Base-by-base conservation (phyloP, 2,888 invertebrate species). In the Tribolium freemani region DNA sequence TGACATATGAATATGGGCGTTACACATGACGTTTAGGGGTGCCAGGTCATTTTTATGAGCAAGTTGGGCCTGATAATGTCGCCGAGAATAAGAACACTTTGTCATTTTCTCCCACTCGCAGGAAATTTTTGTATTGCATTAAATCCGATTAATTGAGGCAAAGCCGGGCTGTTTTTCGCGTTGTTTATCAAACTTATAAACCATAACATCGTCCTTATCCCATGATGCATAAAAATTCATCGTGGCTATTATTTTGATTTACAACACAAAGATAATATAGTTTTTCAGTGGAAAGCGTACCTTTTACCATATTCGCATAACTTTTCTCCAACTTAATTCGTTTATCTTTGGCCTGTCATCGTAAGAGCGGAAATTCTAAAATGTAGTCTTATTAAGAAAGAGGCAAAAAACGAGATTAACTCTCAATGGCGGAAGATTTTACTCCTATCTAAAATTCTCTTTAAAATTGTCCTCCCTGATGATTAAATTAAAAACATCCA, bases 1-100 rank as follows among this genome's bases (percentile, higher is more conserved):
- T 82, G 82, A 82, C 81, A 81, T 82, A 81, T 81, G 80, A 80
- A 81, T 81, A 82, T 81, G 81, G 79, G 80, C 76, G 79, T 79
- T 79, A 79, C 77, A 77, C 74, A 76, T 76, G 82, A 82, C 81
- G 80, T 76, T 77, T 77, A 77, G 63, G 72, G 74, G 77, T 75
- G 77, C 73, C 79, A 78, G 81, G 81, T 80, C 79, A 80, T 81
- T 80, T 80, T 80, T 80, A 80, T 76, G 77, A 79, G 77, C 72
- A 72, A 76, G 75, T 70, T 64, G 76, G 75, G 75, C 74, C 74
- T 77, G 78, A 78, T 80, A 79, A 81, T 79, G 78, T 79, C 77
- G 75, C 74, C 76, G 76, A 66, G 77, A 78, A 77, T 75, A 76
- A 75, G 76, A 72, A 78, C 80, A 77, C 76, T 80, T 79, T 78